Conservation (phyloP, 2,113 vertebrate genomes). For the Leiothrix lutea region DNA sequence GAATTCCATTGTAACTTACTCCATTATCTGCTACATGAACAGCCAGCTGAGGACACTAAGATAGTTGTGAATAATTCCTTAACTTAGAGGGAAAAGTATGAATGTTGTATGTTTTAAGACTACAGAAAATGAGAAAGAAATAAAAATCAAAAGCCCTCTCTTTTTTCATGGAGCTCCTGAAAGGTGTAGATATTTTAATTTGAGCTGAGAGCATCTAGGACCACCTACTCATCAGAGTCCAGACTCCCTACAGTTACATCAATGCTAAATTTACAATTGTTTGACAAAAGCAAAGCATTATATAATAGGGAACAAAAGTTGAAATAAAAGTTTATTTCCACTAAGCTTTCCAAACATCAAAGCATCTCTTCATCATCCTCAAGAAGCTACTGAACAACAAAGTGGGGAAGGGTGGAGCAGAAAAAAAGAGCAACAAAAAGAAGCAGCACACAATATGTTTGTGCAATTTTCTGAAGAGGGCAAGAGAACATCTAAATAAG, state of each 20-base stretch:
- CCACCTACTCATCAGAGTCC: not conserved
- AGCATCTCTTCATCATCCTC: constrained; percentile 3
- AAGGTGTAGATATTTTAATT: not conserved
- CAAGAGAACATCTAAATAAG: not conserved
- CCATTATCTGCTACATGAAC: not conserved
- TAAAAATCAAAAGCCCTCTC: not conserved
- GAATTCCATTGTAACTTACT: not conserved
- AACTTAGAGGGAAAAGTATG: not conserved
- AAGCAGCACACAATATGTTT: not conserved
- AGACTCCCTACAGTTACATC: not conserved
- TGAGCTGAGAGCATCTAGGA: not conserved
- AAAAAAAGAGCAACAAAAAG: constrained; percentile 6
- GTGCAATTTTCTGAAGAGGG: constrained; percentile 40
- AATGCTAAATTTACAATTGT: not conserved
- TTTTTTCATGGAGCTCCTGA: not conserved
- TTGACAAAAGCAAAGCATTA: constrained; percentile 15
- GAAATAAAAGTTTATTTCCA: constrained; percentile 24
- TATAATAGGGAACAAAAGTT: not conserved
- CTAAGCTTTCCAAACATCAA: constrained; percentile 51
- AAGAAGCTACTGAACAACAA: constrained; percentile 29
- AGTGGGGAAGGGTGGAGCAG: not conserved
- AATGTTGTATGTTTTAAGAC: not conserved
- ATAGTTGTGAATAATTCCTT: not conserved
- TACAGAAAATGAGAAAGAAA: not conserved
- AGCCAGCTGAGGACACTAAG: not conserved